Conservation (phyloP, 2,888 invertebrate genomes). For the Cosmia trapezina region DNA sequence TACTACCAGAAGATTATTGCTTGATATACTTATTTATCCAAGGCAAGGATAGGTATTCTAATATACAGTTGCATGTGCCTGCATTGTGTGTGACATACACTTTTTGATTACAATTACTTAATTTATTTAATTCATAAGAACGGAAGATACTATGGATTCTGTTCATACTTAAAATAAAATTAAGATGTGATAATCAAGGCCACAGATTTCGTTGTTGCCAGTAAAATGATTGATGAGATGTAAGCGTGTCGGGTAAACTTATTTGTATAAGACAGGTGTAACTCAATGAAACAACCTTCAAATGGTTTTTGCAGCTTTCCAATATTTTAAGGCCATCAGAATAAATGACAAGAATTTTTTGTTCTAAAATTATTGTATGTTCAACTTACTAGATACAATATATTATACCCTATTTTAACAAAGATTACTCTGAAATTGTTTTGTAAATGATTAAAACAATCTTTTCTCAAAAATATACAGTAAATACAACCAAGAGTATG, state of each 20-base stretch:
- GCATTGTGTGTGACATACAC: neutral
- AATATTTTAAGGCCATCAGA: neutral
- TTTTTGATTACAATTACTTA: slow-evolving; percentile 2
- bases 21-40: neutral
- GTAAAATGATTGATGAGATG: slow-evolving; percentile 17
- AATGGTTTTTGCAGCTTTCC: slow-evolving; percentile 1
- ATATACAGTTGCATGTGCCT: neutral
- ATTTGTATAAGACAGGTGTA: slow-evolving; percentile 28
- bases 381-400: neutral
- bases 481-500: neutral
- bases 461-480: neutral
- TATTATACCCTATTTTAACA: neutral
- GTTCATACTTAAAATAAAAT: neutral
- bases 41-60: neutral
- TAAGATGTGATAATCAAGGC: slow-evolving; percentile 4
- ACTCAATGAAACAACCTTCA: slow-evolving; percentile 24
- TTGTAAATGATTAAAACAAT: neutral
- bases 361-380: neutral
- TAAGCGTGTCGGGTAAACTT: slow-evolving; percentile 6
- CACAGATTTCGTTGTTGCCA: neutral
- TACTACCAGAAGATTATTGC: neutral
- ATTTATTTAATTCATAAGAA: neutral
- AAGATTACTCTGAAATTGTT: neutral
- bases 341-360: neutral
- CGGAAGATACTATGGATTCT: neutral